These are phyloP conservation scores for Siniperca obscura DNA, from an alignment of 2,797 vertebrate species.

Conservation along the genomic window DNA sequence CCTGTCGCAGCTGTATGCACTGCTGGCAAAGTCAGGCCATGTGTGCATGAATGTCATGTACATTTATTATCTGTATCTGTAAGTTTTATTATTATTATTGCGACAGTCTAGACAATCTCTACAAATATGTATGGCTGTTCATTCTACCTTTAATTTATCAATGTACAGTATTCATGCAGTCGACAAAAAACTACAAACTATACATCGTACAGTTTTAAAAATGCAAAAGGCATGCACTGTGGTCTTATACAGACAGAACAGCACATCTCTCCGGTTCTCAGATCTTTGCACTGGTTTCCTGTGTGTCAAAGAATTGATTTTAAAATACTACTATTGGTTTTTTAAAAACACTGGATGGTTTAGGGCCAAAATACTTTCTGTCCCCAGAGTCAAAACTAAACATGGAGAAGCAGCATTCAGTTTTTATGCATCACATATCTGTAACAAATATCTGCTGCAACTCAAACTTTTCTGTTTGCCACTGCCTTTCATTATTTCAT, in stretches of 20 bases:
- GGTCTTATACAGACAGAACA: background rate
- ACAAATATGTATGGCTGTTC: slow-evolving; percentile 13
- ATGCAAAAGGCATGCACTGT: slow-evolving; percentile 9
- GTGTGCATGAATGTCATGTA: slow-evolving; percentile 13
- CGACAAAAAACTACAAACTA: slow-evolving; percentile 15
- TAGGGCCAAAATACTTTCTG: slow-evolving; percentile 10
- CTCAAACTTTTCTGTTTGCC: slow-evolving; percentile 6
- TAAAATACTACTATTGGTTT: slow-evolving; percentile 17
- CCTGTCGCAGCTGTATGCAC: slow-evolving; percentile 25
- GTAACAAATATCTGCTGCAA: slow-evolving; percentile 9
- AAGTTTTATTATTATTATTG: background rate
- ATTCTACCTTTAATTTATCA: slow-evolving; percentile 12
- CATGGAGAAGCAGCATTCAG: slow-evolving; percentile 3
- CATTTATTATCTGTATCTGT: slow-evolving; percentile 30
- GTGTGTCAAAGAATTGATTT: slow-evolving; percentile 29
- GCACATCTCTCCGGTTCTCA: background rate
- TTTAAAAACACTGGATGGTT: slow-evolving; percentile 25
- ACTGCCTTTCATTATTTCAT: background rate
- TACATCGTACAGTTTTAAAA: background rate
- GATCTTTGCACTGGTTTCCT: slow-evolving; percentile 23
- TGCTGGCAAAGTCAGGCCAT: background rate
- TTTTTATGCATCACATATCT: slow-evolving; percentile 13
- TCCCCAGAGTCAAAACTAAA: slow-evolving; percentile 20
- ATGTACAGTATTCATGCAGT: background rate
- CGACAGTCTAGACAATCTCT: slow-evolving; percentile 13